Base-by-base conservation (phyloP, 2,888 invertebrate genomes). In the Synanthedon formicaeformis region DNA sequence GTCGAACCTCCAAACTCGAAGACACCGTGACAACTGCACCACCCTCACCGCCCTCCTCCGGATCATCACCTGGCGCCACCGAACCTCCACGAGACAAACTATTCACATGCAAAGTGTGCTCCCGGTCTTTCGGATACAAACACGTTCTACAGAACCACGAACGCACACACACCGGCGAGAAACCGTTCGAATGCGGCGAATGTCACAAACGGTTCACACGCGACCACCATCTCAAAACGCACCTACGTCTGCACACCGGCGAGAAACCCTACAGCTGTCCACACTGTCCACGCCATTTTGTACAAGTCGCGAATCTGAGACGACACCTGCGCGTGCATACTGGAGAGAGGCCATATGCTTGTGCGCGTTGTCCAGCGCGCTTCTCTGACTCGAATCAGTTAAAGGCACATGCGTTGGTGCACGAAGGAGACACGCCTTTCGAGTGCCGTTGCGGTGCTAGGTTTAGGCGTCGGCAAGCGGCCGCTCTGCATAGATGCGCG, bases 141-240 rank as follows among this genome's bases (percentile, higher is more conserved):
- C 97, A 97, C 80, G 97, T 97, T 16, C 88, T 97, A 51, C 96
- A 97, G 80, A 97, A 97, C 74, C 97, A 97, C 80, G 96, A 96
- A 70, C 91, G 97, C 63, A 97, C 97, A 0, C 97, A 97, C 76
- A 97, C 97, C 0, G 97, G 97, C 0, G 97, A 97, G 73, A 97
- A 97, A 69, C 97, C 97, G 0, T 97, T 96, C 83, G 94, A 96
- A 73, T 97, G 97, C 69, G 93, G 92, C 40, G 94, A 96, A 77
- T 97, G 97, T 73, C 94, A 96, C 74, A 97, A 97, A 78, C 90
- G 96, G 59, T 97, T 97, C 79, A 97, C 96, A 1, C 90, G 97
- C 51, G 97, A 97, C 73, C 97, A 97, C 69, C 97, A 97, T 69
- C 88, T 97, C 52, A 97, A 97, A 82, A 97, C 97, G 0, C 97